Percentiles rank a stretch among this genome's conserved stretches.
Evolutionary conservation across 2,113 vertebrate species (phyloP).

Genomic region (Chaenogobius annularis): DNA sequence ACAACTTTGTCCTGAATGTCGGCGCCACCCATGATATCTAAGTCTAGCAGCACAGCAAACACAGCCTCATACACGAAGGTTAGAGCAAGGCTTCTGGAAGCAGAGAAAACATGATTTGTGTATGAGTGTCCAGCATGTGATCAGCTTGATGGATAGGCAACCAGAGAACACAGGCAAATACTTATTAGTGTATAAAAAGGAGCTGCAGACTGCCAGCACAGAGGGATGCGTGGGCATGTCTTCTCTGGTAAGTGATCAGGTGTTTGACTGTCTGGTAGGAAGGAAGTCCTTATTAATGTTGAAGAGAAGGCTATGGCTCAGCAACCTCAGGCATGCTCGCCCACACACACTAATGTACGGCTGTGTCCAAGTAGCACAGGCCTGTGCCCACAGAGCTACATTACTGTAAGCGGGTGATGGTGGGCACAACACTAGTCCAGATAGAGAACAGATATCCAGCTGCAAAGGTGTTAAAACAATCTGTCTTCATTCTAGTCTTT

Average conservation of each 20-base stretch:
- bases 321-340: constrained; percentile 73
- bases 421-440: constrained; percentile 42
- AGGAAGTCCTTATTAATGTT: constrained; percentile 77
- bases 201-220: constrained; percentile 54
- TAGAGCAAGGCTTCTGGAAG: constrained; percentile 34
- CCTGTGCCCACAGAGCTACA: constrained; percentile 50
- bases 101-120: constrained; percentile 63
- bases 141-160: constrained; percentile 65
- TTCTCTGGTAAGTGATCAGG: constrained; percentile 70
- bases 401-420: constrained; percentile 42
- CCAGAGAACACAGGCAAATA: constrained; percentile 57
- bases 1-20: constrained; percentile 37
- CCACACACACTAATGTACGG: constrained; percentile 54
- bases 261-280: constrained; percentile 77
- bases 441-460: constrained; percentile 48
- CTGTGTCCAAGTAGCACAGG: constrained; percentile 40
- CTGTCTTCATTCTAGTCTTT: constrained; percentile 6
- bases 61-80: constrained; percentile 45
- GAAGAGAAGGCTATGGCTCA: constrained; percentile 64
- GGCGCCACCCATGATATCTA: constrained; percentile 54
- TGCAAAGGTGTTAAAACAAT: constrained; percentile 57
- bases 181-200: constrained; percentile 47
- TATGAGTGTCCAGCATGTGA: constrained; percentile 50
- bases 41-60: constrained; percentile 46
- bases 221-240: constrained; percentile 70